A percentile compares a stretch with the other conserved stretches of the same genome.
phyloP scores from a whole-genome alignment of 2,888 invertebrate genomes.

The Euproctis similis region DNA sequence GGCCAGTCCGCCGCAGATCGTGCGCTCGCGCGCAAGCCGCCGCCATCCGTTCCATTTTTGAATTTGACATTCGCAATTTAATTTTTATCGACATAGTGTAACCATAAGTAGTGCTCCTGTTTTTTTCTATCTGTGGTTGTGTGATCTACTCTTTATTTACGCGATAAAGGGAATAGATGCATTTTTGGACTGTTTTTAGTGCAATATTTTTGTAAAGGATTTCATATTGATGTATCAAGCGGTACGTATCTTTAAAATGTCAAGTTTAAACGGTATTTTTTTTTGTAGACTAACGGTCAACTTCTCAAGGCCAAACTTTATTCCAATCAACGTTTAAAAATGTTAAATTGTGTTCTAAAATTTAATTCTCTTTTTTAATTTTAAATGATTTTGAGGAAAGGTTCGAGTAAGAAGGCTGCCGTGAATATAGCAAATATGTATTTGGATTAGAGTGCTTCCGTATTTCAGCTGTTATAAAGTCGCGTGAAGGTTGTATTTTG shows the following conservation, averaged over 20 bases:
- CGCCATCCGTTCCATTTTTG: constrained; percentile 24
- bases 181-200: constrained; percentile 35
- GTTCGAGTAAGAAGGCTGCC: too few species aligned
- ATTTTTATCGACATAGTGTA: constrained; percentile 30
- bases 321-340: too few species aligned
- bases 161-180: constrained; percentile 55
- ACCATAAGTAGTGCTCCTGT: constrained; percentile 38
- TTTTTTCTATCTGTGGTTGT: constrained; percentile 23
- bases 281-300: constrained; percentile 3
- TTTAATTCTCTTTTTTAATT: too few species aligned
- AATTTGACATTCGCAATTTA: constrained; percentile 17
- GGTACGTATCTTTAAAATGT: constrained; percentile 25
- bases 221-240: constrained; percentile 26
- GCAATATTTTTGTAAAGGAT: constrained; percentile 35
- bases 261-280: constrained; percentile 17
- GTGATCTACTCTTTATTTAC: constrained; percentile 61
- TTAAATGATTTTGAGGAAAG: too few species aligned
- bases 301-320: constrained; percentile 3
- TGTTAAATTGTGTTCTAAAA: too few species aligned
- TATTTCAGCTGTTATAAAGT: too few species aligned
- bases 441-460: too few species aligned
- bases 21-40: constrained; percentile 58
- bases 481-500: too few species aligned
- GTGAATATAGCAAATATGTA: too few species aligned
- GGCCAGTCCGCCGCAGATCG: constrained; percentile 47